phyloP scores from a whole-genome alignment of 1,140 invertebrate genomes.

The Harlomillsia oculata region DNA sequence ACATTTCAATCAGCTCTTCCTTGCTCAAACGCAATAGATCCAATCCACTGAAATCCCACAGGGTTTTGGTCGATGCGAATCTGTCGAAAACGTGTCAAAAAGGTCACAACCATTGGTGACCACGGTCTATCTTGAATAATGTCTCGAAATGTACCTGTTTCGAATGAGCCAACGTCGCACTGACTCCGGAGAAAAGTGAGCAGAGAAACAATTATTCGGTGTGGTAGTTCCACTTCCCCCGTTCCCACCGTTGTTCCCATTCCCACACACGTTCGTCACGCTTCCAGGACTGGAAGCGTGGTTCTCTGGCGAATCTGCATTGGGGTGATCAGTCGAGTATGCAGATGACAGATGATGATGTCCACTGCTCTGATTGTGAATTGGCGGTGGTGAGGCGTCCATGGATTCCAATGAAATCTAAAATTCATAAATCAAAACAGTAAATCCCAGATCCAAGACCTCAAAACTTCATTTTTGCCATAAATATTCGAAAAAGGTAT shows the following conservation, averaged over 20 bases:
- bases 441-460: neutral
- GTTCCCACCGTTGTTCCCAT: neutral
- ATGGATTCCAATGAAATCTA: constrained; percentile 45
- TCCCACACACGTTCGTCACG: neutral
- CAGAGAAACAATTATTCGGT: constrained; percentile 23
- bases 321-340: constrained; percentile 29
- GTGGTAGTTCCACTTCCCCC: neutral
- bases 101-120: neutral
- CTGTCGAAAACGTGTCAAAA: constrained; percentile 9
- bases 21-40: constrained; percentile 76
- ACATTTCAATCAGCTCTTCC: constrained; percentile 87
- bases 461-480: neutral
- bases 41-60: constrained; percentile 74
- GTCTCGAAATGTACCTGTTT: constrained; percentile 25
- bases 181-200: constrained; percentile 34
- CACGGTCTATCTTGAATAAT: neutral
- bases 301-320: constrained; percentile 30
- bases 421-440: constrained; percentile 18
- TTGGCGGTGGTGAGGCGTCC: constrained; percentile 38
- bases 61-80: constrained; percentile 59
- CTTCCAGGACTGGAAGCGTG: constrained; percentile 9
- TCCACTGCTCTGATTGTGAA: constrained; percentile 42
- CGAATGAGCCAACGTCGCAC: constrained; percentile 32
- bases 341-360: constrained; percentile 36
- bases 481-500: no score